Evolutionary conservation across 2,888 invertebrate genomes (phyloP), one percentile per base, ranked within the genome.

Genomic region (Nomada ferruginata): DNA sequence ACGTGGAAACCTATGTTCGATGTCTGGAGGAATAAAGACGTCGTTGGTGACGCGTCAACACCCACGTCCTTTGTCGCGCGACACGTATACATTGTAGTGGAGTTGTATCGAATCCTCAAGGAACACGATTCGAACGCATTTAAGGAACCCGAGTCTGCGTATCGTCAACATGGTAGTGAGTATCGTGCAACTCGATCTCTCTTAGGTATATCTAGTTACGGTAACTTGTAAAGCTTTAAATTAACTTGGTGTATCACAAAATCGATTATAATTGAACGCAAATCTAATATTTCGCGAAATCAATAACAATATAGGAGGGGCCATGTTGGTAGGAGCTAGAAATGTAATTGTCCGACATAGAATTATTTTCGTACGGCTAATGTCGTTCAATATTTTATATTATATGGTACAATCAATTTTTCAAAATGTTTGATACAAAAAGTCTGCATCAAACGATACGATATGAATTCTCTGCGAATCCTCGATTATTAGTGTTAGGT

Each of bases 21-120:
- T 83, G 91, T 89, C 90, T 82, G 69, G 77, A 83, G 83, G 78
- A 90, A 92, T 92, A 92, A 91, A 92, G 92, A 92, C 90, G 90
- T 91, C 91, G 89, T 80, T 84, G 81, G 85, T 85, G 89, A 90
- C 90, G 91, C 91, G 90, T 89, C 90, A 86, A 91, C 92, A 86
- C 90, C 91, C 90, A 91, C 91, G 88, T 82, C 59, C 69, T 29
- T 57, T 78, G 79, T 83, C 79, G 75, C 60, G 57, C 65, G 63
- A 71, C 66, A n/a, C 52, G 80, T 73, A 78, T 73, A 78, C 86
- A 79, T 76, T 73, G 77, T 76, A 47, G 50, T 36, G 65, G 64
- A 83, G n/a, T 79, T 72, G 63, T 61, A 69, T 68, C 60, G 80
- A 74, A 76, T 70, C 78, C 60, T 59, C 53, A 18, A 57, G 52